phyloP scores from a whole-genome alignment of 2,113 vertebrate genomes.

The Otis tarda region DNA sequence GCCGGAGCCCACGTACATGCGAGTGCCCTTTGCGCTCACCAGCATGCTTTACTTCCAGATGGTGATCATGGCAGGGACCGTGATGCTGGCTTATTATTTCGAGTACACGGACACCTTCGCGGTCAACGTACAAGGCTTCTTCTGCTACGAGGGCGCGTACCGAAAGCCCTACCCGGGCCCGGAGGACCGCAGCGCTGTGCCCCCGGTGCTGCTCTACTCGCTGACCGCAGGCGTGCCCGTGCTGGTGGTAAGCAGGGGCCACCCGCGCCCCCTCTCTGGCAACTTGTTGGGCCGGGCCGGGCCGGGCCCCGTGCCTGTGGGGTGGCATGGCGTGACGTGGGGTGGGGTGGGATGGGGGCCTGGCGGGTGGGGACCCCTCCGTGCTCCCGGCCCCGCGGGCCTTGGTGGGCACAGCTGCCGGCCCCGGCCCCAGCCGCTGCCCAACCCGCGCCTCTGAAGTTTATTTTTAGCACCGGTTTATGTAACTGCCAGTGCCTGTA shows the following conservation, averaged over 20 bases:
- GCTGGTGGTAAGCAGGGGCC: constrained; percentile 84
- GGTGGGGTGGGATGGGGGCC: neutral
- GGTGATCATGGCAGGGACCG: constrained; percentile 97
- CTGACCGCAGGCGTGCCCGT: constrained; percentile 89
- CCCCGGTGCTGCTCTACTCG: constrained; percentile 89
- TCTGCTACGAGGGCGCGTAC: constrained; percentile 93
- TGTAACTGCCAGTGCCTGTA: neutral
- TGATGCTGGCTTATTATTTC: constrained; percentile 97
- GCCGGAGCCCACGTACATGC: constrained; percentile 24
- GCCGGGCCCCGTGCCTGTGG: too few species aligned
- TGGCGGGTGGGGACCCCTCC: neutral
- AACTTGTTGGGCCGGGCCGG: neutral
- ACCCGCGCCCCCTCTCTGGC: neutral
- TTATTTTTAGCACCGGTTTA: constrained; percentile 54
- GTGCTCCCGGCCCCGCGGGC: neutral
- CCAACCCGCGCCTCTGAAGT: neutral
- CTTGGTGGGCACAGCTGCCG: neutral
- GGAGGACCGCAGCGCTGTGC: constrained; percentile 90
- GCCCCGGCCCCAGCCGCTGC: neutral
- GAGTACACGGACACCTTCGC: constrained; percentile 96
- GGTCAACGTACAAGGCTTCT: constrained; percentile 95
- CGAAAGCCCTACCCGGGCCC: constrained; percentile 94
- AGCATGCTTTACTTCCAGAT: constrained; percentile 98
- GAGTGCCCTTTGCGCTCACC: constrained; percentile 59
- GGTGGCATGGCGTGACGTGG: neutral